Evolutionary conservation across 2,888 invertebrate genomes (phyloP).

Genomic region (Drosophila mayaguana): DNA sequence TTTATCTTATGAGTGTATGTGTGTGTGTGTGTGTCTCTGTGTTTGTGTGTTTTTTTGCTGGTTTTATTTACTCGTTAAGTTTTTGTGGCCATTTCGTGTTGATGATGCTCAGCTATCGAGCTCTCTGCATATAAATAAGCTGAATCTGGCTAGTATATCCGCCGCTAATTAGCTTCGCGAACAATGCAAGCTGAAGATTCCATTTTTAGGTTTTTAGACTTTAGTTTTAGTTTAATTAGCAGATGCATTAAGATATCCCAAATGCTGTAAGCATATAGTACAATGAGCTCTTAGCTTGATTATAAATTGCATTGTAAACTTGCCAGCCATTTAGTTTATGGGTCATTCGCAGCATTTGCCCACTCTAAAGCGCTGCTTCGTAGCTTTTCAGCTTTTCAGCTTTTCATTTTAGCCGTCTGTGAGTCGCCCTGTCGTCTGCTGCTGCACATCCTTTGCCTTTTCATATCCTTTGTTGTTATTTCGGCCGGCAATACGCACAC

Average conservation of each 20-base stretch:
- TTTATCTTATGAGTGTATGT: conserved; percentile 1
- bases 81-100: conserved; percentile 48
- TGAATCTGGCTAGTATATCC: conserved; percentile 1
- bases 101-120: conserved; percentile 32
- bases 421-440: conserved; percentile 10
- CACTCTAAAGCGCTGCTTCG: not conserved
- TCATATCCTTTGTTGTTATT: conserved; percentile 44
- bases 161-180: conserved; percentile 20
- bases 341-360: conserved; percentile 15
- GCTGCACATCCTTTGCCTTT: conserved; percentile 41
- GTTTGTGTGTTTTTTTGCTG: not conserved
- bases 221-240: conserved; percentile 49
- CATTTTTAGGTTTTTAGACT: conserved; percentile 24
- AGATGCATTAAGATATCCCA: conserved; percentile 45
- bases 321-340: conserved; percentile 46
- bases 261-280: conserved; percentile 17
- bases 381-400: conserved; percentile 15
- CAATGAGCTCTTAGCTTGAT: conserved; percentile 43
- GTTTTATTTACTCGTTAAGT: conserved; percentile 54
- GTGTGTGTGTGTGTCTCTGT: not conserved
- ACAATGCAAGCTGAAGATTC: not conserved
- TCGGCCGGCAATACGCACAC: conserved; percentile 42
- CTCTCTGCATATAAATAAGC: conserved; percentile 49
- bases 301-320: conserved; percentile 48
- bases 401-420: conserved; percentile 1